These are phyloP conservation scores for Scrobipalpa atriplicella DNA, from an alignment of 2,888 invertebrate species.

Conservation along the genomic window DNA sequence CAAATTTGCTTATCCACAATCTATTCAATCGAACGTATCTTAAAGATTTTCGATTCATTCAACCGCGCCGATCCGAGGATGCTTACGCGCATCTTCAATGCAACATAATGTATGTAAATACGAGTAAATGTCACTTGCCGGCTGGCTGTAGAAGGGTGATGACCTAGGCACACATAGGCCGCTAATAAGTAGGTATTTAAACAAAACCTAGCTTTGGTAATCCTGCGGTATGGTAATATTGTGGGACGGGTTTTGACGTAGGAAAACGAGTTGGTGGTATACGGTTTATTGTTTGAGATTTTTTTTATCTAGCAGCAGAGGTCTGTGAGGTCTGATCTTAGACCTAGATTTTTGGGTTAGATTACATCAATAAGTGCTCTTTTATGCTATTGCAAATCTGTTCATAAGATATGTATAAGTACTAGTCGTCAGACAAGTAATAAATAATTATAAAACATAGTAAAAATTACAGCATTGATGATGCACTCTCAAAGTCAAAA, in stretches of 20 bases:
- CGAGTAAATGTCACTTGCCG: slow-evolving; percentile 60
- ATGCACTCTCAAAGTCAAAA: too few species aligned
- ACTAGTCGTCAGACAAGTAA: too few species aligned
- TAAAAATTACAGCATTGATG: too few species aligned
- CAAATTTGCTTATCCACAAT: background rate
- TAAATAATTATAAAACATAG: too few species aligned
- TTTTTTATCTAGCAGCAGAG: too few species aligned
- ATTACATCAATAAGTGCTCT: too few species aligned
- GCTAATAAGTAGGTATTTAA: slow-evolving; percentile 23
- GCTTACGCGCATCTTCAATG: slow-evolving; percentile 5
- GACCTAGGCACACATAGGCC: slow-evolving; percentile 45
- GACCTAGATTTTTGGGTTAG: too few species aligned
- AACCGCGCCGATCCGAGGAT: slow-evolving; percentile 17
- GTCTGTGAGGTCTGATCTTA: background rate
- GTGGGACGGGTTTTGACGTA: slow-evolving; percentile 11
- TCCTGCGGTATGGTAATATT: slow-evolving; percentile 8
- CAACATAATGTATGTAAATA: slow-evolving; percentile 29
- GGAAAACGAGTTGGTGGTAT: background rate
- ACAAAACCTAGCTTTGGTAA: slow-evolving; percentile 18
- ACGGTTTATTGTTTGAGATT: background rate
- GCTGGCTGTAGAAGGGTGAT: slow-evolving; percentile 53
- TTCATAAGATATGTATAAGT: too few species aligned
- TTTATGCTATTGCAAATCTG: too few species aligned
- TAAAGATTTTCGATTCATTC: slow-evolving; percentile 6
- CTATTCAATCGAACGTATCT: background rate